Conservation (phyloP, 2,797 vertebrate species). For the Neosilurus hyrtlii region DNA sequence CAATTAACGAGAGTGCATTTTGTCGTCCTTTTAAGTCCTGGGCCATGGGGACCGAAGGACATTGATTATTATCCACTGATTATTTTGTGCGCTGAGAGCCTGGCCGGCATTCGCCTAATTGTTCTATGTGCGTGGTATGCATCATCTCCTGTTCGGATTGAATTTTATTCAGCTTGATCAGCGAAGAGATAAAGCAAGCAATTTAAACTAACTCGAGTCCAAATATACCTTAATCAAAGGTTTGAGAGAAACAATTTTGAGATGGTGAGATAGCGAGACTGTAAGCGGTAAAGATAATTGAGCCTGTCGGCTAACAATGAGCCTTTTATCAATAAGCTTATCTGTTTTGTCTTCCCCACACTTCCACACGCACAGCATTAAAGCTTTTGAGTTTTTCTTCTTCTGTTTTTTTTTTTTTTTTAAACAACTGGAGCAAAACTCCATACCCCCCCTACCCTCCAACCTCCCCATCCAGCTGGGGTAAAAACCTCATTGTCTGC, state of each 20-base stretch:
- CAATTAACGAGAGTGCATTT: slow-evolving; percentile 49
- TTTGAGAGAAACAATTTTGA: slow-evolving; percentile 13
- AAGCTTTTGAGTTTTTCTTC: neutral
- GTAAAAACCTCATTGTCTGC: slow-evolving; percentile 56
- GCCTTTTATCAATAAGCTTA: slow-evolving; percentile 22
- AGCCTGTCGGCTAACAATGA: slow-evolving; percentile 22
- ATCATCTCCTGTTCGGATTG: slow-evolving; percentile 35
- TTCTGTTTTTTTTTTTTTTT: neutral
- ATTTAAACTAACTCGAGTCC: neutral
- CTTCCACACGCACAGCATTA: neutral
- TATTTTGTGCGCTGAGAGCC: slow-evolving; percentile 33
- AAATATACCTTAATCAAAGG: slow-evolving; percentile 30
- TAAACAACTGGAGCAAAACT: slow-evolving; percentile 26
- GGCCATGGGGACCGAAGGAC: slow-evolving; percentile 29
- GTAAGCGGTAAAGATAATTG: slow-evolving; percentile 20
- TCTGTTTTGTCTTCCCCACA: slow-evolving; percentile 16
- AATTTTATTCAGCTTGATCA: slow-evolving; percentile 22
- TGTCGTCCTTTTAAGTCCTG: slow-evolving; percentile 36
- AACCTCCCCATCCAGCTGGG: slow-evolving; percentile 48
- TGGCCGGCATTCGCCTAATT: slow-evolving; percentile 31
- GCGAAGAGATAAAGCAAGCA: slow-evolving; percentile 29
- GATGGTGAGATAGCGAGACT: slow-evolving; percentile 9
- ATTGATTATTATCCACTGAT: slow-evolving; percentile 47
- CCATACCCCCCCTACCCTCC: slow-evolving; percentile 14
- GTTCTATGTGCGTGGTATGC: slow-evolving; percentile 19